These are phyloP conservation scores for Heptranchias perlo DNA, from an alignment of 2,113 vertebrate genomes.

Conservation along the genomic window DNA sequence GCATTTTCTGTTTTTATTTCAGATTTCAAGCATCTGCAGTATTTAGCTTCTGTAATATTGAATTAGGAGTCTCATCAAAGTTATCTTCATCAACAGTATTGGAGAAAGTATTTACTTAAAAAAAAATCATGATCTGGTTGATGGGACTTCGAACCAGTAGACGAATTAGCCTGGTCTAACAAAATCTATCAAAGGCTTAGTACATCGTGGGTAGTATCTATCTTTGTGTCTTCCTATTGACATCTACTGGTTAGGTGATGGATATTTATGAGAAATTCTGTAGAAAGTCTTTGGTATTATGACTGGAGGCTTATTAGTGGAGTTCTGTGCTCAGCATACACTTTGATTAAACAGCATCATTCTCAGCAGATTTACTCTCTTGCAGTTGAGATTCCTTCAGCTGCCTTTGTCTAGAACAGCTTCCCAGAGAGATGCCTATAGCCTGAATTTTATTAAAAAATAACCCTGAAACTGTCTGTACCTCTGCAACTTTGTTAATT, in stretches of 20 bases:
- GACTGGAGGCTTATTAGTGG: conserved; percentile 21
- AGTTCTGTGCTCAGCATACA: conserved; percentile 2
- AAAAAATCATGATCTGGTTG: neutral
- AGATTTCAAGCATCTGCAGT: too few species aligned
- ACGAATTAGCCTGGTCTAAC: neutral
- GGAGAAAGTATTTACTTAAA: neutral
- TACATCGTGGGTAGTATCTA: neutral
- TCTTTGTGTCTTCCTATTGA: conserved; percentile 5
- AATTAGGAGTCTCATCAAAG: neutral
- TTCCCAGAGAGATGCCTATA: neutral
- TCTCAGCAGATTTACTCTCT: conserved; percentile 2
- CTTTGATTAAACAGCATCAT: conserved; percentile 19
- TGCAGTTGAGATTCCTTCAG: conserved; percentile 8
- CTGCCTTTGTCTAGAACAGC: neutral
- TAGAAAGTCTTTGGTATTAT: neutral
- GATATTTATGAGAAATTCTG: neutral
- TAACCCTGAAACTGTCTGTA: neutral
- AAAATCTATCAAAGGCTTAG: conserved; percentile 15
- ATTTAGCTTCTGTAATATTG: too few species aligned
- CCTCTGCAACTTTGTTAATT: neutral
- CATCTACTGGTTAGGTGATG: neutral
- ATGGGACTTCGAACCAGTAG: neutral
- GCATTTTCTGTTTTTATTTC: too few species aligned
- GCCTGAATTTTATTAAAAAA: neutral
- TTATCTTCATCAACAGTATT: neutral